These are phyloP conservation scores for Cephus pulcher DNA, from an alignment of 2,888 invertebrate genomes.

Conservation along the genomic window DNA sequence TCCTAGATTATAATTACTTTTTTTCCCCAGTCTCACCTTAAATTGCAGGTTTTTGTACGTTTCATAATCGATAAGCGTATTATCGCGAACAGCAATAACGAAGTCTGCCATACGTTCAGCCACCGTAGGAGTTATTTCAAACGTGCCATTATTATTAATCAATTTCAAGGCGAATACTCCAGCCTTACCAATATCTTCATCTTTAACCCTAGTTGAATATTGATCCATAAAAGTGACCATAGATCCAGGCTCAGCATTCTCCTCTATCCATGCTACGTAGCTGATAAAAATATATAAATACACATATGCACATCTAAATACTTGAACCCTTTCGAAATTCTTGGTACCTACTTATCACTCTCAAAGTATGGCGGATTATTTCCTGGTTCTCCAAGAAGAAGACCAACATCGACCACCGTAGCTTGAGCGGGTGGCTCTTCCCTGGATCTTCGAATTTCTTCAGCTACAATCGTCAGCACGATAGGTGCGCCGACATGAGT, in stretches of 20 bases:
- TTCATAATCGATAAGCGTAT: conserved; percentile 87
- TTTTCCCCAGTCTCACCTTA: conserved; percentile 68
- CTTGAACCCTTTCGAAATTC: not conserved
- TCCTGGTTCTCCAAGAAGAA: conserved; percentile 82
- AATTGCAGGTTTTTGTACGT: conserved; percentile 79
- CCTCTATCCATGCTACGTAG: conserved; percentile 81
- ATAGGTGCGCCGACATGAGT: conserved; percentile 87
- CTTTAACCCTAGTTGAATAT: conserved; percentile 78
- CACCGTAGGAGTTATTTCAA: conserved; percentile 87
- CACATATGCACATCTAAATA: not conserved
- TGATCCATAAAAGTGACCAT: conserved; percentile 78
- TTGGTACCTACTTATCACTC: conserved; percentile 76
- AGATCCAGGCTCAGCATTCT: conserved; percentile 86
- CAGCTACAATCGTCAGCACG: conserved; percentile 85
- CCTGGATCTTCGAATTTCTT: conserved; percentile 81
- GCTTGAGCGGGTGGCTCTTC: conserved; percentile 84
- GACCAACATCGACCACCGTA: conserved; percentile 84
- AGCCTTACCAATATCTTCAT: conserved; percentile 84
- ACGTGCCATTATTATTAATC: conserved; percentile 86
- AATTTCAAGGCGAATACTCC: conserved; percentile 85
- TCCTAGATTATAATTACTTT: not conserved
- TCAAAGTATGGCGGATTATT: conserved; percentile 85
- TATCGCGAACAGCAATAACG: conserved; percentile 85
- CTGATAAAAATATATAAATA: conserved; percentile 60
- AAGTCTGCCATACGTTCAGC: conserved; percentile 84